Evolutionary conservation across 2,113 vertebrate genomes (phyloP), one percentile per base, ranked within the genome.

Genomic region (Rhizomys pruinosus): DNA sequence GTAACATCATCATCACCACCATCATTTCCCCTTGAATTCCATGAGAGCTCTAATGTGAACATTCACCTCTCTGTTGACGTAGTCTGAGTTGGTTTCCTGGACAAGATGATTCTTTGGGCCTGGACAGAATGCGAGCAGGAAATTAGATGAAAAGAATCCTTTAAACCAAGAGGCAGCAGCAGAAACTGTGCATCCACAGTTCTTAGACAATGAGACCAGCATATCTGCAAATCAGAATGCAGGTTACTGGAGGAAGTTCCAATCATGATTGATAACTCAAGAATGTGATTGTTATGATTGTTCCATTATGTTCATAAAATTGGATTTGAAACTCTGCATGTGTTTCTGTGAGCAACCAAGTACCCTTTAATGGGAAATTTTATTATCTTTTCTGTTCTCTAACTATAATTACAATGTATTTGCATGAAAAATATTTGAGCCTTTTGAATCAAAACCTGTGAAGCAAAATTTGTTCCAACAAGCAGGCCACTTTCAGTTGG

Each of bases 391-490:
- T 76, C 82, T 90, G 59, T 37, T 64, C 0, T 66, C 11, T 79
- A 63, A 72, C 76, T 73, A 22, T 80, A 74, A 25, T 12, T 0
- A 22, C 17, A 32, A 34, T 52, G 37, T 47, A 73, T 89, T 80
- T 95, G 76, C 29, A 52, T 39, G 42, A 92, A 71, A 88, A 92
- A 80, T 85, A 44, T 85, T 63, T 79, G 63, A 87, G 23, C 77
- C 34, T 93, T 92, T 72, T 85, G 29, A 90, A 37, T 87, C 66
- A 12, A 47, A 39, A 55, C 63, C 34, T 29, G 0, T 76, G 92
- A 94, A 72, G 69, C 66, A 77, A 69, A 89, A 44, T 94, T 86
- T 55, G 71, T 77, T 27, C 32, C 27, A 15, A 64, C 71, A 52
- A 68, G 85, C 90, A 94, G 66, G 7, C 52, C 22, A 17, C 47